phyloP scores from a whole-genome alignment of 2,113 vertebrate genomes.

The Verasper variegatus region DNA sequence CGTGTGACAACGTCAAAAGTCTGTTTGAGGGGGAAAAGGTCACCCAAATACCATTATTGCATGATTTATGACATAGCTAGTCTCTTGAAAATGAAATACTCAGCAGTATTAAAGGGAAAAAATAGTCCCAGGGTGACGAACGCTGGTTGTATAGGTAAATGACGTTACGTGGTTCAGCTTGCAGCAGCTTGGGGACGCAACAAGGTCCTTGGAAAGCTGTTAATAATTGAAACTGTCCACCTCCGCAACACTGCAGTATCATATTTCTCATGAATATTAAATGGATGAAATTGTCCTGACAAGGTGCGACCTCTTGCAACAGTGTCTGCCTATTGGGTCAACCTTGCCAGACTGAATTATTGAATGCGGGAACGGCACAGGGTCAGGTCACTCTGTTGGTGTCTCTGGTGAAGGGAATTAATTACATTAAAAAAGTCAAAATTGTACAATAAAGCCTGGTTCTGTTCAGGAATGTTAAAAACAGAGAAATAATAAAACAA shows the following conservation, averaged over 20 bases:
- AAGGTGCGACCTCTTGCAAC: conserved; percentile 63
- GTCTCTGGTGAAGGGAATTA: conserved; percentile 6
- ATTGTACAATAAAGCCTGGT: background rate
- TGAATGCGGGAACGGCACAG: conserved; percentile 54
- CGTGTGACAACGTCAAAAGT: conserved; percentile 57
- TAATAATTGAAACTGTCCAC: conserved; percentile 70
- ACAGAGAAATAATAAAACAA: background rate
- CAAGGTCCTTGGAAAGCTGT: conserved; percentile 60
- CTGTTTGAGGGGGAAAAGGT: conserved; percentile 65
- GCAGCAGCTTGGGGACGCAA: conserved; percentile 32
- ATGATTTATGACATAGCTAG: conserved; percentile 50
- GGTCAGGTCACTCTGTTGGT: conserved; percentile 51
- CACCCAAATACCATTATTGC: conserved; percentile 59
- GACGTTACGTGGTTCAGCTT: conserved; percentile 18
- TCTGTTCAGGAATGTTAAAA: conserved; percentile 10
- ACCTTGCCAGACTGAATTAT: conserved; percentile 71
- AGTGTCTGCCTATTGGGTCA: conserved; percentile 51
- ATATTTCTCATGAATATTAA: conserved; percentile 76
- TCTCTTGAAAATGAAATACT: conserved; percentile 35
- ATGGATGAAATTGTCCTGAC: conserved; percentile 69
- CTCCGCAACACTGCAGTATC: conserved; percentile 66
- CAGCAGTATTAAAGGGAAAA: background rate
- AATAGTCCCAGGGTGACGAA: conserved; percentile 23
- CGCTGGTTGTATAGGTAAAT: conserved; percentile 9
- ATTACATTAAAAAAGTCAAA: conserved; percentile 6